Evolutionary conservation across 2,797 vertebrate species (phyloP), one percentile per base, ranked within the genome.

Genomic region (Buphagus erythrorhynchus): DNA sequence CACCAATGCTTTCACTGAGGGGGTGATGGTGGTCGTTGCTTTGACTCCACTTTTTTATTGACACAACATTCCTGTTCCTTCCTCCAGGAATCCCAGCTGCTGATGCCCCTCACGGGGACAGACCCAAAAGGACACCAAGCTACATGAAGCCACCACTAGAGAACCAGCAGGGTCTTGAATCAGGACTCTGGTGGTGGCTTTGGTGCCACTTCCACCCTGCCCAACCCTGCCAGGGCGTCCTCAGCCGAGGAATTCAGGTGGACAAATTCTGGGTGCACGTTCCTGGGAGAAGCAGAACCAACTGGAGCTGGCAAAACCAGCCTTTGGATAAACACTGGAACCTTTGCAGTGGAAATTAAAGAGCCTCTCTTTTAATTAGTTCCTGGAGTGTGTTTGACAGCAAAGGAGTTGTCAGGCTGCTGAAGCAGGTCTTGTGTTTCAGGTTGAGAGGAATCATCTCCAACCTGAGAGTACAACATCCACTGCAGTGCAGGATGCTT

Each of bases 231-330:
- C 66, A 2, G 57, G 10, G 46, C 1, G 1, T 49, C 59, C 38
- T 33, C 1, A 16, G 8, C 1, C 0, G 0, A 49, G 38, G 31
- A 71, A 59, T 54, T 24, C 28, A 16, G 8, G 16, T 8, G 38
- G 69, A 25, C 6, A n/a, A 5, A 22, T 24, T 36, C 17, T 21
- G 11, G n/a, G 38, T 19, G 31, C 15, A 5, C 5, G 0, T 26
- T 42, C 45, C 38, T 54, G 59, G 51, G 49, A 68, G 46, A n/a
- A 51, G 16, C 26, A 4, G 48, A 19, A 49, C 0, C 31, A 8
- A 3, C 0, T 16, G 46, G 62, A 62, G 16, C 43, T 33, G 71
- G 42, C 2, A 6, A 45, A 38, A 33, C 6, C 84, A 75, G 22
- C 42, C 42, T 45, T 59, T 4, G 33, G 51, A 29, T 6, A 14